Base-by-base conservation (phyloP, 2,797 vertebrate species). In the Leptodactylus fallax region DNA sequence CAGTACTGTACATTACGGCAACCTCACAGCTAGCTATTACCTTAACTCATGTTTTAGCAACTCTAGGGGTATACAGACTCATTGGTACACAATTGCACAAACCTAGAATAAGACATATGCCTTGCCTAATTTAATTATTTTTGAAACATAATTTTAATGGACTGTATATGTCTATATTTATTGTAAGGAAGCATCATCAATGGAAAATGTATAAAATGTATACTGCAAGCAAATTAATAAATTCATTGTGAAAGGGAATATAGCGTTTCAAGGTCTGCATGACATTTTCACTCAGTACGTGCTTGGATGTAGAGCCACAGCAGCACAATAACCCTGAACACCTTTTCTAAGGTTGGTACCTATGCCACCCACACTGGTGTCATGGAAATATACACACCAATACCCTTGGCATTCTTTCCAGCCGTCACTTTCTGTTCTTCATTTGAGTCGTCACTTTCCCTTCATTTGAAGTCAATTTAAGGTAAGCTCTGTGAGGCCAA, bases 381-480 rank as follows among this genome's bases (percentile, higher is more conserved):
- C 47, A 51, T 49, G 12, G 49, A 23, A 53, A 76, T 53, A 13
- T 53, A 13, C 47, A 53, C 72, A 76, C 72, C 12, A 53, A 53
- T 23, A 13, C 72, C 72, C 19, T 76, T 76, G 21, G 47, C 47
- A 23, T 76, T 76, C 47, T 53, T 23, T 76, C 49, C 72, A 76
- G 47, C 47, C 72, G 6, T 76, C 49, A n/a, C 72, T 76, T 49
- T 76, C 47, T 76, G 72, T 36, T 36, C 36, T 36, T 36, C 36
- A 4, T 36, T 36, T 36, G 36, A 36, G 36, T 36, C 36, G 36
- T 76, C 51, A 36, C 72, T 76, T 53, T 76, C 47, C 47, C n/a
- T 76, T 53, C 11, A 76, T 76, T 23, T 23, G 49, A 76, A 76
- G 47, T 53, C 72, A 74, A 74, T 74, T 74, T 49, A 74, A 74